Percentiles rank a stretch among this genome's conserved stretches.
Evolutionary conservation across 1,140 invertebrate species (phyloP).

Genomic region (Bactericera cockerelli): DNA sequence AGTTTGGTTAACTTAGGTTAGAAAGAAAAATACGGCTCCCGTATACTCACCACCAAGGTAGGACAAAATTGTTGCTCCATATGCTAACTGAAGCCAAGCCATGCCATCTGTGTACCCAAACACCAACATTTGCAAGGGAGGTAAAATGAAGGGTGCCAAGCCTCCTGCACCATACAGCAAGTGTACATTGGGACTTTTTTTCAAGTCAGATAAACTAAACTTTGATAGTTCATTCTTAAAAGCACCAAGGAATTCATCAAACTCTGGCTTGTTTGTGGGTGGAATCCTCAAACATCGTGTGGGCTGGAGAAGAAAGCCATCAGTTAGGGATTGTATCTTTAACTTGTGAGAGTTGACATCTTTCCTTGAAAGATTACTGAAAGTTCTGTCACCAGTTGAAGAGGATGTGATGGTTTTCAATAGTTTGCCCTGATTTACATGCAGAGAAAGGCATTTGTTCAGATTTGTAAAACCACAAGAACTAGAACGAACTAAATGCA

Average conservation of each 20-base stretch:
- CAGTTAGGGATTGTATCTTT: too few species aligned
- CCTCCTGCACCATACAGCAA: constrained; percentile 18
- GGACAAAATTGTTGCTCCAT: constrained; percentile 19
- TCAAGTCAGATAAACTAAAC: constrained; percentile 10
- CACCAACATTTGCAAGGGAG: constrained; percentile 15
- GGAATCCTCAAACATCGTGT: background rate
- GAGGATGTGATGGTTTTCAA: background rate
- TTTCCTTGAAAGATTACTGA: background rate
- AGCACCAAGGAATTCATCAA: background rate
- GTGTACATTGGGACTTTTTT: constrained; percentile 12
- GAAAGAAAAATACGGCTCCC: too few species aligned
- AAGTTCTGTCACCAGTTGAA: background rate
- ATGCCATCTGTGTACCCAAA: constrained; percentile 14
- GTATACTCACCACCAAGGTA: constrained; percentile 19
- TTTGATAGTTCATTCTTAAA: background rate
- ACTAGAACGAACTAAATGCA: constrained; percentile 1
- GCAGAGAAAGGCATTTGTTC: background rate
- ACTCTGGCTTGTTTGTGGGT: background rate
- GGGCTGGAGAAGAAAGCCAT: background rate
- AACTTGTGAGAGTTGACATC: background rate
- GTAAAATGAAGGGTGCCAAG: constrained; percentile 15
- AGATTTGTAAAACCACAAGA: background rate
- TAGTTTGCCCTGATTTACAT: background rate
- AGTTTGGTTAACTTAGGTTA: too few species aligned
- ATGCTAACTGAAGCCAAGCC: constrained; percentile 16